phyloP scores from a whole-genome alignment of 2,888 invertebrate species.

The Fissipunctia ypsillon region DNA sequence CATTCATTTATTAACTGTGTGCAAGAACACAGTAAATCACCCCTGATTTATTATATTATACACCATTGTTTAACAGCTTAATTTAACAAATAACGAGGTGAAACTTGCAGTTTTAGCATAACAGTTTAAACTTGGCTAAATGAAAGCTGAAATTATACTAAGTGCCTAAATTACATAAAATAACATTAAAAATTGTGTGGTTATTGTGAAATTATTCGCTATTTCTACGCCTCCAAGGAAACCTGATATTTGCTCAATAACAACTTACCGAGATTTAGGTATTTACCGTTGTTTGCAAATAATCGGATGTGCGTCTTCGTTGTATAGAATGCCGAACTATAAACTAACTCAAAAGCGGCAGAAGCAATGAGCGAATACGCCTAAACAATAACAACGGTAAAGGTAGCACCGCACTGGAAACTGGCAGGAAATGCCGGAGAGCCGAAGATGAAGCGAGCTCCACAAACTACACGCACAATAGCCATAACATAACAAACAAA shows the following conservation, averaged over 20 bases:
- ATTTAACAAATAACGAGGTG: conserved; percentile 43
- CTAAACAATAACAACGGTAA: conserved; percentile 84
- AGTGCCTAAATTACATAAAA: conserved; percentile 19
- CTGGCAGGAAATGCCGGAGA: conserved; percentile 85
- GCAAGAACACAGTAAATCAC: conserved; percentile 61
- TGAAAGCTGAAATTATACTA: conserved; percentile 36
- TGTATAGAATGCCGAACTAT: conserved; percentile 68
- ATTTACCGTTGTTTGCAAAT: conserved; percentile 43
- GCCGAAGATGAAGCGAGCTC: conserved; percentile 77
- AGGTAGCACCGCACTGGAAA: conserved; percentile 66
- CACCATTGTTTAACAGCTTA: conserved; percentile 55
- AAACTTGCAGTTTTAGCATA: conserved; percentile 30
- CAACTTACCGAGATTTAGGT: conserved; percentile 10
- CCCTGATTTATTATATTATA: conserved; percentile 65
- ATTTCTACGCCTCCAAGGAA: neutral
- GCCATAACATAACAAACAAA: conserved; percentile 78
- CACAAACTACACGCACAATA: conserved; percentile 82
- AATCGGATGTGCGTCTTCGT: conserved; percentile 47
- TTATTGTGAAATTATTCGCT: neutral
- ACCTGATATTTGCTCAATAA: conserved; percentile 8
- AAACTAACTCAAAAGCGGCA: conserved; percentile 58
- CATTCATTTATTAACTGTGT: conserved; percentile 65
- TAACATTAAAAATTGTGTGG: conserved; percentile 5
- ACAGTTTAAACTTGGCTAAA: conserved; percentile 14
- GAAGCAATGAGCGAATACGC: conserved; percentile 50